These are phyloP conservation scores for Gnathonemus echidnorhynchus DNA, from an alignment of 2,113 vertebrate species.

Conservation along the genomic window DNA sequence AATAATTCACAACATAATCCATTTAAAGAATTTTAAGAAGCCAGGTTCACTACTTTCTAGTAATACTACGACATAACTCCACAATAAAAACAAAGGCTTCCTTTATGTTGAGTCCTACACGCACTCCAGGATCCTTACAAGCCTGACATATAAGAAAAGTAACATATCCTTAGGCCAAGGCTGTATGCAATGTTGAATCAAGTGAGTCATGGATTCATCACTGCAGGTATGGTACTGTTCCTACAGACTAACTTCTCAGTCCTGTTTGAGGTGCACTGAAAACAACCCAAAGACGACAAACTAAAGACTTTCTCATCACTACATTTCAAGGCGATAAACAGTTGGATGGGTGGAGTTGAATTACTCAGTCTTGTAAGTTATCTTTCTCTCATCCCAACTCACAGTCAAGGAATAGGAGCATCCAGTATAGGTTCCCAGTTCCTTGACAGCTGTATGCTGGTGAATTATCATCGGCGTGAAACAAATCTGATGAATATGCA, in stretches of 20 bases:
- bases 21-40: background rate
- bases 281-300: background rate
- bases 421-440: background rate
- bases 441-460: background rate
- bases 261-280: background rate
- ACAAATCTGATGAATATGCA: background rate
- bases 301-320: background rate
- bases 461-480: background rate
- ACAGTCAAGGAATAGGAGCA: background rate
- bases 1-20: background rate
- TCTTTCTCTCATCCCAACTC: background rate
- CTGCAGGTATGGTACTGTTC: slow-evolving; percentile 43
- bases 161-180: slow-evolving; percentile 44
- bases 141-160: slow-evolving; percentile 46
- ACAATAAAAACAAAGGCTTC: background rate
- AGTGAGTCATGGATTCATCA: slow-evolving; percentile 62
- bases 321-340: background rate
- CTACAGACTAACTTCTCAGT: slow-evolving; percentile 39
- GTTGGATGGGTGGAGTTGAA: background rate
- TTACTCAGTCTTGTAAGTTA: background rate
- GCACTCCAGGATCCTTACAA: background rate
- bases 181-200: slow-evolving; percentile 55
- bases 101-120: background rate
- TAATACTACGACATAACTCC: background rate
- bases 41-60: background rate